Evolutionary conservation across 37 sponge, comb jelly and placozoan species (phyloP).

Genomic region (Tethya wilhelma): DNA sequence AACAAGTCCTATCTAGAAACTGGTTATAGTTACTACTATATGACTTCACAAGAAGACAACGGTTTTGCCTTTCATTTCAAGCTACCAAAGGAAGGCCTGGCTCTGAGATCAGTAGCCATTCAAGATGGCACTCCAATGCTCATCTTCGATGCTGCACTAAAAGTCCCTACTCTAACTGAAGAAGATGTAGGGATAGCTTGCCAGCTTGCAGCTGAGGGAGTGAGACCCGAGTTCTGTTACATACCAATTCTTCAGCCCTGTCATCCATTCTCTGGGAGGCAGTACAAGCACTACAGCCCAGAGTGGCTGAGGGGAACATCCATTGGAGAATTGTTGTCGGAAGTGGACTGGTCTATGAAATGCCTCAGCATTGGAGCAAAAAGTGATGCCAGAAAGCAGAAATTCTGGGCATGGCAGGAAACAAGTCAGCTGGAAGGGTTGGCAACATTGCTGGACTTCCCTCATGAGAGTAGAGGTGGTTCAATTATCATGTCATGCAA

Average conservation of each 20-base stretch:
- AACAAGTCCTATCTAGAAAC: no score
- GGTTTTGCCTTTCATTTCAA: constrained; percentile 16
- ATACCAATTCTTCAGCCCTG: constrained; percentile 3
- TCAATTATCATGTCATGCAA: constrained; percentile 48
- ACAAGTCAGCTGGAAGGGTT: constrained; percentile 41
- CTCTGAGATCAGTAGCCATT: constrained; percentile 24
- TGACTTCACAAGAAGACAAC: no score
- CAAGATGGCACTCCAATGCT: constrained; percentile 25
- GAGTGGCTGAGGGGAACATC: constrained; percentile 38
- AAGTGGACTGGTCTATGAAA: constrained; percentile 58
- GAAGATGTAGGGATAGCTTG: constrained; percentile 36
- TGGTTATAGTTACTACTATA: no score
- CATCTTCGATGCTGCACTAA: constrained; percentile 2
- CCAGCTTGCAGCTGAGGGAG: constrained; percentile 21
- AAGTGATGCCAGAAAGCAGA: constrained; percentile 20
- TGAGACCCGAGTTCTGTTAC: constrained; percentile 36
- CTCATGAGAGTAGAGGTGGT: neutral
- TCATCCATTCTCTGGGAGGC: constrained; percentile 50
- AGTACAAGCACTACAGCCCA: constrained; percentile 35
- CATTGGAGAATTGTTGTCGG: constrained; percentile 34
- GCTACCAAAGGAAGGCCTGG: constrained; percentile 2
- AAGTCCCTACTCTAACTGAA: constrained; percentile 46
- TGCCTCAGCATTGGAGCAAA: constrained; percentile 27
- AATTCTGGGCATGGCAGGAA: constrained; percentile 15
- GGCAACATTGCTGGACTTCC: constrained; percentile 33